phyloP scores from a whole-genome alignment of 2,888 invertebrate genomes.

The Pantelozetes paolii region DNA sequence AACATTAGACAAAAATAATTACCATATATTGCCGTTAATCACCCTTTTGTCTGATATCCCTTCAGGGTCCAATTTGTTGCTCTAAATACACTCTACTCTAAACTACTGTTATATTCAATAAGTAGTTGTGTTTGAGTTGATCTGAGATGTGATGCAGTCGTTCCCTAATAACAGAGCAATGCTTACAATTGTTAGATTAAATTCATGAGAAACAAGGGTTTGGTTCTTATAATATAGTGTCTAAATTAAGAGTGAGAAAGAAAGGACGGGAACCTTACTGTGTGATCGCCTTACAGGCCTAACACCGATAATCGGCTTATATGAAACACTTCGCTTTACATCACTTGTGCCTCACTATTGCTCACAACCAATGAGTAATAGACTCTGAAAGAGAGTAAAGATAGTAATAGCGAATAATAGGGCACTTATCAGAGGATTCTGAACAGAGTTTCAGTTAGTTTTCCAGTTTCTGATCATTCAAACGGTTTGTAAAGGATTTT shows the following conservation, averaged over 20 bases:
- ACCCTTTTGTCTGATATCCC: conserved; percentile 6
- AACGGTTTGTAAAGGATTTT: conserved; percentile 5
- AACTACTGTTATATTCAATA: background rate
- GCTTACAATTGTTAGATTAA: conserved; percentile 17
- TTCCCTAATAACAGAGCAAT: background rate
- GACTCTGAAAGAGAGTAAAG: background rate
- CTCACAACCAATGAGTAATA: background rate
- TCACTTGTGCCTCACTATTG: background rate
- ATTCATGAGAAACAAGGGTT: conserved; percentile 3
- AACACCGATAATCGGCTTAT: conserved; percentile 20
- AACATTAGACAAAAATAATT: background rate
- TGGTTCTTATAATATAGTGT: background rate
- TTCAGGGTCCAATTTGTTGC: conserved; percentile 20
- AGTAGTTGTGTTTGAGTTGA: background rate
- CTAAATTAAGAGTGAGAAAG: conserved; percentile 22
- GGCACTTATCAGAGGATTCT: background rate
- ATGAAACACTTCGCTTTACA: conserved; percentile 13
- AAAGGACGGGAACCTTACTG: too few species aligned
- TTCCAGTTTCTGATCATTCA: background rate
- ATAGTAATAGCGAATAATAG: conserved; percentile 14
- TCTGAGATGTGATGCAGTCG: background rate
- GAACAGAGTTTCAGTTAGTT: background rate
- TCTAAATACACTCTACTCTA: background rate
- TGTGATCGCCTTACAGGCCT: conserved; percentile 23
- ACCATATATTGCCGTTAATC: conserved; percentile 3